These are phyloP conservation scores for Lycia hirtaria DNA, from an alignment of 2,888 invertebrate genomes.

Conservation along the genomic window DNA sequence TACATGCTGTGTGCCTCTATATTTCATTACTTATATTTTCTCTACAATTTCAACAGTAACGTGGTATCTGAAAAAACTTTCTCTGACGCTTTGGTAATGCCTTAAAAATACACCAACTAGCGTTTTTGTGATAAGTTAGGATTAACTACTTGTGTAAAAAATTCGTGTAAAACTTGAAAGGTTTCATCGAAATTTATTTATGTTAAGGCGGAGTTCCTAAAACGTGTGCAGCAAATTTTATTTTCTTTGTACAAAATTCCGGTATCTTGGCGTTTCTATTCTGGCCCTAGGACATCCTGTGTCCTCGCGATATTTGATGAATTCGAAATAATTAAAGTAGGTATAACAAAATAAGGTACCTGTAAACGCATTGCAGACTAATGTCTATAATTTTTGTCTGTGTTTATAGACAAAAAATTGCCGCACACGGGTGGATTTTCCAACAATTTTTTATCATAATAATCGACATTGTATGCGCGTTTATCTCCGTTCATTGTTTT, in stretches of 20 bases:
- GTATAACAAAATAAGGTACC: no score
- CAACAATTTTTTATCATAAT: neutral
- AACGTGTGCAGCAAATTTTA: neutral
- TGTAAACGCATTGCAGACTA: no score
- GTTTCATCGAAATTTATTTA: neutral
- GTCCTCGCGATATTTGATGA: no score
- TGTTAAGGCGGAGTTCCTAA: neutral
- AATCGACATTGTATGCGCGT: conserved; percentile 15
- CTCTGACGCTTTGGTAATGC: conserved; percentile 45
- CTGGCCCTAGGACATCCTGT: no score
- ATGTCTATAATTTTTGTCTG: no score
- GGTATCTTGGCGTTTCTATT: neutral
- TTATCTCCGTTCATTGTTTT: conserved; percentile 12
- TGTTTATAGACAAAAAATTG: neutral
- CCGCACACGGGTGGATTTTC: neutral
- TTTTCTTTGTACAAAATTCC: neutral
- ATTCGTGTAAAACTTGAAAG: neutral
- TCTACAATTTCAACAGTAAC: neutral
- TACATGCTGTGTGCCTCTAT: conserved; percentile 28
- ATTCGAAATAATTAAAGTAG: no score
- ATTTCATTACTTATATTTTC: neutral
- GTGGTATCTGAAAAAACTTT: neutral
- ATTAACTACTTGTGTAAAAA: conserved; percentile 7
- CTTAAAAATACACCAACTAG: conserved; percentile 66
- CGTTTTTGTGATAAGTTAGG: conserved; percentile 41